Evolutionary conservation across 2,113 vertebrate species (phyloP).

Genomic region (Ailuropoda melanoleuca): DNA sequence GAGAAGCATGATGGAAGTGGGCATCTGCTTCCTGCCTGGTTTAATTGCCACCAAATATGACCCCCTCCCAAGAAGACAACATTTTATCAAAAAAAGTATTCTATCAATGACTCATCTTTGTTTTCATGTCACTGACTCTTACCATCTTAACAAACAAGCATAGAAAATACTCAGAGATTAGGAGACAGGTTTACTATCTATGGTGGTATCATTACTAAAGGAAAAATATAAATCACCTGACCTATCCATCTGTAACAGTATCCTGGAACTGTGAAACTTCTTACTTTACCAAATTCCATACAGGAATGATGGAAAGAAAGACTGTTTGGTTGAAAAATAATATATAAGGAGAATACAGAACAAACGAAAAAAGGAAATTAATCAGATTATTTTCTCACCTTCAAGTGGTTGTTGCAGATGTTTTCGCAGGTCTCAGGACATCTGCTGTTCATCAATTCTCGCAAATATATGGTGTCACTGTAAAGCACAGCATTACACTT

Average conservation of each 20-base stretch:
- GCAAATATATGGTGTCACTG: conserved; percentile 32
- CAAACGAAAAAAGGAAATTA: conserved; percentile 48
- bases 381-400: conserved; percentile 56
- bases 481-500: conserved; percentile 15
- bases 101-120: background rate
- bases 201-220: background rate
- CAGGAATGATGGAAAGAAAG: conserved; percentile 22
- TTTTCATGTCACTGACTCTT: background rate
- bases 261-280: background rate
- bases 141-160: background rate
- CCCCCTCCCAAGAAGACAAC: background rate
- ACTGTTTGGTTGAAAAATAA: conserved; percentile 20
- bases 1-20: background rate
- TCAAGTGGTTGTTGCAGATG: conserved; percentile 35
- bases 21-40: background rate
- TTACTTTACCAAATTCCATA: background rate
- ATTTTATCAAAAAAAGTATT: background rate
- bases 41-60: background rate
- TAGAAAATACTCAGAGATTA: background rate
- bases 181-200: background rate
- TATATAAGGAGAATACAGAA: conserved; percentile 24
- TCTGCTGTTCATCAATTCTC: conserved; percentile 69
- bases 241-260: background rate
- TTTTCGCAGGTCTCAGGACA: conserved; percentile 62
- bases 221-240: background rate